These are phyloP conservation scores for Daubentonia madagascariensis DNA, from an alignment of 2,113 vertebrate species.

Conservation along the genomic window DNA sequence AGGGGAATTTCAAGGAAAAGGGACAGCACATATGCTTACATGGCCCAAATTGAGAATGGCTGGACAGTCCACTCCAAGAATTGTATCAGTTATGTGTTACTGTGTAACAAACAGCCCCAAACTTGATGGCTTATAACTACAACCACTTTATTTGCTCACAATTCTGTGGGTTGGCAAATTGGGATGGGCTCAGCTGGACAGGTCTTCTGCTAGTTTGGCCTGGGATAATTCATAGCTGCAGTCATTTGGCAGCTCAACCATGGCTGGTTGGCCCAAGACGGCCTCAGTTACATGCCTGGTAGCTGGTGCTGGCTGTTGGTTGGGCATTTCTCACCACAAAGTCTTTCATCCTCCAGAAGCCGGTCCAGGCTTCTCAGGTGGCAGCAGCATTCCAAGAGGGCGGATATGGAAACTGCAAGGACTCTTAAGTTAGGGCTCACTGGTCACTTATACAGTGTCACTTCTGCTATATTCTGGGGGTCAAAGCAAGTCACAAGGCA, in stretches of 20 bases:
- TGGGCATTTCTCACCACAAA: background rate
- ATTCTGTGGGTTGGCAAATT: background rate
- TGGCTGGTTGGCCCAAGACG: background rate
- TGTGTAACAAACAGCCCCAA: accelerated
- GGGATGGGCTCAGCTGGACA: background rate
- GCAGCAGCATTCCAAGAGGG: too few species aligned
- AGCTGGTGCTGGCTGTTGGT: background rate
- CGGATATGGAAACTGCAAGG: background rate
- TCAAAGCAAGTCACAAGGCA: background rate
- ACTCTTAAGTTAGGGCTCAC: background rate
- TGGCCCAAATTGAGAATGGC: too few species aligned
- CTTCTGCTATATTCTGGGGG: accelerated
- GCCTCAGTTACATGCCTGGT: background rate
- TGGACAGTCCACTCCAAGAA: background rate
- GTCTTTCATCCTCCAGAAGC: background rate
- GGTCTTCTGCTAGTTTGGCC: background rate
- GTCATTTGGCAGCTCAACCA: background rate
- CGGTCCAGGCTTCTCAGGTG: background rate
- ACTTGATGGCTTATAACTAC: background rate
- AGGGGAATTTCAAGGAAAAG: background rate
- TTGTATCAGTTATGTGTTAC: background rate
- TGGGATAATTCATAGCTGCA: background rate
- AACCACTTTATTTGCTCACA: accelerated
- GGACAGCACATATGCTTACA: background rate
- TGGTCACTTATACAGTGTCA: accelerated